Evolutionary conservation across 2,888 invertebrate species (phyloP).

Genomic region (Amphipyra tragopoginis): DNA sequence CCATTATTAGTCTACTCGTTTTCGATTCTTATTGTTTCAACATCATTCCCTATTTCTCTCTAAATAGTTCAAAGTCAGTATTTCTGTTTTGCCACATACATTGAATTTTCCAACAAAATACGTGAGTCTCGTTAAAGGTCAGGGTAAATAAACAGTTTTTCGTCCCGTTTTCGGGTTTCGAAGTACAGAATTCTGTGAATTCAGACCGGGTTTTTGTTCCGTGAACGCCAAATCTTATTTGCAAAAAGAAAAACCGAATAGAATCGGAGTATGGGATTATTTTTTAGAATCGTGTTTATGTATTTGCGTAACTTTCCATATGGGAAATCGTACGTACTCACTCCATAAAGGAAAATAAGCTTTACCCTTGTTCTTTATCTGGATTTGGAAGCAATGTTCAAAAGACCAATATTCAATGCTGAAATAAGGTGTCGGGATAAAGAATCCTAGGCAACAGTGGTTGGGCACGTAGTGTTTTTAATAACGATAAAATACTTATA

Average conservation of each 20-base stretch:
- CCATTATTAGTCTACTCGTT: not conserved
- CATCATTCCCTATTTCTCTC: not conserved
- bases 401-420: conserved; percentile 11
- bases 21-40: not conserved
- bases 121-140: not conserved
- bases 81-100: not conserved
- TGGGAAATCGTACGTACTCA: conserved; percentile 13
- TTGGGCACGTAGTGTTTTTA: no score
- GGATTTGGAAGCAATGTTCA: conserved; percentile 18
- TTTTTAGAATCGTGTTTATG: conserved; percentile 23
- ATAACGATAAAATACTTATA: no score
- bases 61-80: not conserved
- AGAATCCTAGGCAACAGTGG: not conserved
- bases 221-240: conserved; percentile 37
- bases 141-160: conserved; percentile 17
- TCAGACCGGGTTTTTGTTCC: conserved; percentile 7
- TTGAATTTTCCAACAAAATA: conserved; percentile 22
- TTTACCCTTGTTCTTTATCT: conserved; percentile 13
- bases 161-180: conserved; percentile 1
- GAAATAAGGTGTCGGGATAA: conserved; percentile 1
- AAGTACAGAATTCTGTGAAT: conserved; percentile 1
- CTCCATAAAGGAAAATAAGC: conserved; percentile 14
- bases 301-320: conserved; percentile 6
- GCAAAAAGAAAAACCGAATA: conserved; percentile 30
- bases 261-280: conserved; percentile 27